phyloP scores from a whole-genome alignment of 1,140 invertebrate genomes.

The Zaprionus taronus region DNA sequence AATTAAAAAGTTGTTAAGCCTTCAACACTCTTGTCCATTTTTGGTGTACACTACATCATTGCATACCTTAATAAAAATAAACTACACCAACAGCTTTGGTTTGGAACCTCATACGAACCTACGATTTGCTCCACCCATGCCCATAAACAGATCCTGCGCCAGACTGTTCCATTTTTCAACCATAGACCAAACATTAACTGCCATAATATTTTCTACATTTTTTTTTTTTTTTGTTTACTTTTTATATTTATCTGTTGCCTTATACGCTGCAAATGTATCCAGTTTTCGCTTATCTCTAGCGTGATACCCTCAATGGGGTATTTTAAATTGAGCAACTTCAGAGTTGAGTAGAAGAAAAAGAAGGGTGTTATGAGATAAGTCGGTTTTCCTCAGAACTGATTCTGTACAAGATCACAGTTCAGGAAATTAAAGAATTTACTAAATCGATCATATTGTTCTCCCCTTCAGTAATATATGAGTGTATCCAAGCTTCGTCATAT shows the following conservation, averaged over 20 bases:
- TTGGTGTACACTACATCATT: slow-evolving; percentile 9
- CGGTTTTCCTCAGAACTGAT: too few species aligned
- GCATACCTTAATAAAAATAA: slow-evolving; percentile 7
- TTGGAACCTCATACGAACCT: background rate
- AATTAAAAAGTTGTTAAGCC: slow-evolving; percentile 45
- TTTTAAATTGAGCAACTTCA: too few species aligned
- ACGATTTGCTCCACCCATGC: slow-evolving; percentile 14
- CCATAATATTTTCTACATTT: slow-evolving; percentile 11
- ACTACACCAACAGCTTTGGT: slow-evolving; percentile 11
- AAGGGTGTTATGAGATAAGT: too few species aligned
- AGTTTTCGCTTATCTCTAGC: slow-evolving; percentile 31
- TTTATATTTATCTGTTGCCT: slow-evolving; percentile 48
- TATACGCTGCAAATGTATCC: slow-evolving; percentile 54
- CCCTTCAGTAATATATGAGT: background rate
- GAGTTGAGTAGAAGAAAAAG: too few species aligned
- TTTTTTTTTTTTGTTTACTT: slow-evolving; percentile 19
- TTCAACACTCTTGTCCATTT: slow-evolving; percentile 8
- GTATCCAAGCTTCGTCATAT: background rate
- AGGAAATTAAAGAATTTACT: too few species aligned
- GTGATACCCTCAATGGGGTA: too few species aligned
- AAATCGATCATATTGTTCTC: too few species aligned
- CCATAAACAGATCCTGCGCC: slow-evolving; percentile 14
- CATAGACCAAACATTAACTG: slow-evolving; percentile 40
- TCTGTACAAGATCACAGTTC: too few species aligned
- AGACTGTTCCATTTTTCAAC: slow-evolving; percentile 6